phyloP scores from a whole-genome alignment of 2,797 vertebrate genomes.

The Acrossocheilus wenchowensis region DNA sequence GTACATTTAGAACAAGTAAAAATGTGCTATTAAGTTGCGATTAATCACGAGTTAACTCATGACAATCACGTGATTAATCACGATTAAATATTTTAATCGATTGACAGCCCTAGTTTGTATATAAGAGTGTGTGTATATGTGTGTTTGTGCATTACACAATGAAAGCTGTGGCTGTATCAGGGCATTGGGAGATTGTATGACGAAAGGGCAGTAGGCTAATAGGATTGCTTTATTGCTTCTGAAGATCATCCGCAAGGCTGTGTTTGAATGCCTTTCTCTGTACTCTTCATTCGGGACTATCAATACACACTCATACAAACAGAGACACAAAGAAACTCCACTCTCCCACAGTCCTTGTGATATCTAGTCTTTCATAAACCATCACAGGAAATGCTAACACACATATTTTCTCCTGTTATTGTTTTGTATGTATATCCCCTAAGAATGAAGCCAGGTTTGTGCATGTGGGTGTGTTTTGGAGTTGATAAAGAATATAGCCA shows the following conservation, averaged over 20 bases:
- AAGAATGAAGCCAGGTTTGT: neutral
- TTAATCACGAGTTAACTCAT: too few relatives aligned
- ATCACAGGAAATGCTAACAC: neutral
- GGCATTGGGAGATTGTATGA: neutral
- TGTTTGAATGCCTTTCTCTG: conserved; percentile 3
- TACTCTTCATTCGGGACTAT: neutral
- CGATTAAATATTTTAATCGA: too few relatives aligned
- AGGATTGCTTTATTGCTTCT: conserved; percentile 34
- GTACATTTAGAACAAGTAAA: too few relatives aligned
- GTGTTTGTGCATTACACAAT: conserved; percentile 1
- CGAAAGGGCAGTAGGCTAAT: conserved; percentile 29
- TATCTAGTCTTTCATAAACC: neutral
- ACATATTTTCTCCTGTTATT: neutral
- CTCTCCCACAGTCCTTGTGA: conserved; percentile 1
- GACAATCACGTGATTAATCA: too few relatives aligned
- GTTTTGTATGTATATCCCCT: neutral
- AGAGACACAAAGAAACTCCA: neutral
- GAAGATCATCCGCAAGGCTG: neutral
- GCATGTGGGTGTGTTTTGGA: conserved; percentile 9
- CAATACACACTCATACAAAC: neutral
- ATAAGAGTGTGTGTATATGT: neutral
- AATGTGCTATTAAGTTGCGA: too few relatives aligned
- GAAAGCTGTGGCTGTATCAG: neutral
- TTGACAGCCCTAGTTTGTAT: neutral
- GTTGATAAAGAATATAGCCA: conserved; percentile 9